phyloP scores from a whole-genome alignment of 1,140 invertebrate species.

The Hypothenemus hampei region DNA sequence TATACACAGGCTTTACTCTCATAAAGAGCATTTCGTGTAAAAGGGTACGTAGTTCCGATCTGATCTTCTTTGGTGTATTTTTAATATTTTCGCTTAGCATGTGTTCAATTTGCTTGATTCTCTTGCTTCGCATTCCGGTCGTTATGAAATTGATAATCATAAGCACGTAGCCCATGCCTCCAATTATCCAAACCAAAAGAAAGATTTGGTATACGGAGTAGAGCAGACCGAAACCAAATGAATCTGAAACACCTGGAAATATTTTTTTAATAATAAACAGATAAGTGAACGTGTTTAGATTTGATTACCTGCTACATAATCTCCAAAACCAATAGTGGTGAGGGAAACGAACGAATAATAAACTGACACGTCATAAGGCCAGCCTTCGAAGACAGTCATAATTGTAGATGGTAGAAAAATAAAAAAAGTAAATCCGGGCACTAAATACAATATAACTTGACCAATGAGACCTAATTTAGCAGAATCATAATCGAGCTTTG shows the following conservation, averaged over 20 bases:
- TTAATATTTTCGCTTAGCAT: constrained; percentile 69
- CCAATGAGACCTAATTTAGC: constrained; percentile 62
- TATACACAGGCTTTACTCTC: constrained; percentile 50
- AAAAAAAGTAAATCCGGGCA: constrained; percentile 84
- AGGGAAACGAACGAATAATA: constrained; percentile 91
- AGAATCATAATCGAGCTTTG: constrained; percentile 53
- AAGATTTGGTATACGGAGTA: constrained; percentile 68
- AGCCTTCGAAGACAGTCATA: constrained; percentile 82
- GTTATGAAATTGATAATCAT: constrained; percentile 89
- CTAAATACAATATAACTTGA: constrained; percentile 72
- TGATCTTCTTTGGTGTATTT: constrained; percentile 70
- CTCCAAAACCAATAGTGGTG: constrained; percentile 92
- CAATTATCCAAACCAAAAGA: constrained; percentile 80
- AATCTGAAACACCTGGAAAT: constrained; percentile 41
- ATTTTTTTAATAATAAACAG: background rate
- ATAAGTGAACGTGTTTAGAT: constrained; percentile 8
- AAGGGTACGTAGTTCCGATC: constrained; percentile 58
- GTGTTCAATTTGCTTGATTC: constrained; percentile 67
- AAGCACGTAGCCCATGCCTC: constrained; percentile 83
- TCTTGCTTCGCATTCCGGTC: constrained; percentile 66
- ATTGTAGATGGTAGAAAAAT: constrained; percentile 88
- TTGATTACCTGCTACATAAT: constrained; percentile 75
- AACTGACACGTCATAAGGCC: constrained; percentile 83
- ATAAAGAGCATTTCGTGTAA: constrained; percentile 41
- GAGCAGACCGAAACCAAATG: constrained; percentile 49